Conservation (phyloP, 2,797 vertebrate species). For the Sebastes diaconus region DNA sequence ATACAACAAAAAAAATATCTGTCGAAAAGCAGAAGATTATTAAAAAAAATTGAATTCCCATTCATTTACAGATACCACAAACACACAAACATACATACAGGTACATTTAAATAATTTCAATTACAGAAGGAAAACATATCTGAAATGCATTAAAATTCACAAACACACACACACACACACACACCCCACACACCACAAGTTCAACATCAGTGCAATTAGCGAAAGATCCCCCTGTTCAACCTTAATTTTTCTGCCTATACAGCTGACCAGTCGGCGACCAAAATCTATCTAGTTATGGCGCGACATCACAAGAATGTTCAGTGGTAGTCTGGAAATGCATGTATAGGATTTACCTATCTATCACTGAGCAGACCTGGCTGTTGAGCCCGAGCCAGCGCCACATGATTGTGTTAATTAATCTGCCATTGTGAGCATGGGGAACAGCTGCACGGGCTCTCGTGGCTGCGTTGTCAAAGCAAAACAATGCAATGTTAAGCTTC, state of each 20-base stretch:
- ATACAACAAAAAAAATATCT: not conserved
- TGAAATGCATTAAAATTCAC: not conserved
- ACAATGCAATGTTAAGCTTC: conserved; percentile 99
- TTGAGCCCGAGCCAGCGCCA: conserved; percentile 98
- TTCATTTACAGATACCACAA: not conserved
- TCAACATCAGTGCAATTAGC: conserved; percentile 85
- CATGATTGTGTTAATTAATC: conserved; percentile 99
- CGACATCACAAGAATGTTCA: conserved; percentile 88
- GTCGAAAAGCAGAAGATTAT: no score
- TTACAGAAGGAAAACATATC: not conserved
- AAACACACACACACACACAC: not conserved
- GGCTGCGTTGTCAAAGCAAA: conserved; percentile 99
- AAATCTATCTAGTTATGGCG: conserved; percentile 88
- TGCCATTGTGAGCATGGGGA: conserved; percentile 99
- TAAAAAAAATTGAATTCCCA: not conserved
- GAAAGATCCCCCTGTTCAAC: conserved; percentile 62
- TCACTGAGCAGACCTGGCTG: conserved; percentile 97
- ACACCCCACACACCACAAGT: conserved; percentile 22
- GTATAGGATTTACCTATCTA: conserved; percentile 99
- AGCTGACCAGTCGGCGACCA: conserved; percentile 91
- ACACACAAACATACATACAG: not conserved
- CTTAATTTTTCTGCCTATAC: conserved; percentile 60
- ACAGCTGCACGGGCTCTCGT: conserved; percentile 97
- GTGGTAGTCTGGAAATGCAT: conserved; percentile 90
- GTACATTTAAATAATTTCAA: not conserved